Percentiles rank a stretch among this genome's conserved stretches.
These are phyloP conservation scores for Cervus canadensis DNA, from an alignment of 2,113 vertebrate species.

Conservation along the genomic window DNA sequence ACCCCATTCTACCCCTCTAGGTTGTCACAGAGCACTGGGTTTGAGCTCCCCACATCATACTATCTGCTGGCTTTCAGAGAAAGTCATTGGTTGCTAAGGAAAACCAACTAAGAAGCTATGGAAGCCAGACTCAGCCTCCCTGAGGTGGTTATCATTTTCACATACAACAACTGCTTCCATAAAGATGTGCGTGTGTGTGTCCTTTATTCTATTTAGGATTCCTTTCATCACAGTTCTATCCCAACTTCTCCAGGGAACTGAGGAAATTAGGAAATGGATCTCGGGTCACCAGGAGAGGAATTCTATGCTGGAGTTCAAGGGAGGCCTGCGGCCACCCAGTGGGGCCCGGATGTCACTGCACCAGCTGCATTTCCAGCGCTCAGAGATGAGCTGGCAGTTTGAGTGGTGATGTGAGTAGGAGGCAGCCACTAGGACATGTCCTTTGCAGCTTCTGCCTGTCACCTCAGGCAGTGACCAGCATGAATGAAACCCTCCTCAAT, in stretches of 20 bases:
- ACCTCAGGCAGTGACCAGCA: neutral
- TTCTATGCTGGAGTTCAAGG: neutral
- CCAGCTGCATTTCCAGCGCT: fast-evolving
- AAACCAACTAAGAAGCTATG: neutral
- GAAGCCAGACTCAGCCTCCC: neutral
- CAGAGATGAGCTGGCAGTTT: neutral
- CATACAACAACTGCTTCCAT: neutral
- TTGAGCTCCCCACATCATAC: neutral
- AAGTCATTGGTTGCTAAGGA: neutral
- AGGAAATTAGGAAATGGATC: conserved; percentile 15
- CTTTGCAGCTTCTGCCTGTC: neutral
- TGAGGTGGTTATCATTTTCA: neutral
- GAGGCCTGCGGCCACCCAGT: conserved; percentile 45
- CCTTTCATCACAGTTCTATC: conserved; percentile 36
- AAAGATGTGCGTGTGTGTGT: neutral
- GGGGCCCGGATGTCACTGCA: conserved; percentile 45
- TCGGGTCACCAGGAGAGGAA: neutral
- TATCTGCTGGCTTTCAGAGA: neutral
- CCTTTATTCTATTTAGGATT: neutral
- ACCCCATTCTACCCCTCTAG: neutral
- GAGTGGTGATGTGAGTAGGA: neutral
- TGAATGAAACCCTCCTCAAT: neutral
- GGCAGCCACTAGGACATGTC: neutral
- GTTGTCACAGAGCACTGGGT: neutral
- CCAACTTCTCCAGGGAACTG: conserved; percentile 31